phyloP scores from a whole-genome alignment of 1,140 invertebrate genomes.

The Potamilus streckersoni region DNA sequence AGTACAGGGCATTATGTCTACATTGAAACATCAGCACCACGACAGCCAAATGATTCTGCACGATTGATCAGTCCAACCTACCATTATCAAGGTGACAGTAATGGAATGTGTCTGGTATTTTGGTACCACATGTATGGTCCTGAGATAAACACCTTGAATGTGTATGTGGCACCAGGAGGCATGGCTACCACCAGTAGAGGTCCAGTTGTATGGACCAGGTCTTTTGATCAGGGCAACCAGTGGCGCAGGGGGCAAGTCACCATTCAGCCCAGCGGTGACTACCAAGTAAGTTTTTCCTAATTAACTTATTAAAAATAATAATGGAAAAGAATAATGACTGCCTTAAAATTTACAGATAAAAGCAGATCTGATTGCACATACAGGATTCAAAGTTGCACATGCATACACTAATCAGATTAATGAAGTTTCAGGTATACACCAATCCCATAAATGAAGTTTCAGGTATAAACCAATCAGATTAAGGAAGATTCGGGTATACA shows the following conservation, averaged over 20 bases:
- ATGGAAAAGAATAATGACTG: too few species aligned
- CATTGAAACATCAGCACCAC: conserved; percentile 35
- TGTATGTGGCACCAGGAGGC: conserved; percentile 41
- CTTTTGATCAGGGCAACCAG: conserved; percentile 38
- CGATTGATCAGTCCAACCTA: conserved; percentile 73
- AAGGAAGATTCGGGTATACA: too few species aligned
- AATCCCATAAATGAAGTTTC: too few species aligned
- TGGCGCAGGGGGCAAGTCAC: conserved; percentile 39
- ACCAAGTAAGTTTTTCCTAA: conserved; percentile 37
- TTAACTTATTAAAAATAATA: background rate
- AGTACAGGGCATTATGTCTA: conserved; percentile 26
- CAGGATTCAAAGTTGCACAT: too few species aligned
- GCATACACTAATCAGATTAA: too few species aligned
- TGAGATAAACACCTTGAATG: conserved; percentile 51
- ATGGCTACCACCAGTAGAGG: conserved; percentile 2
- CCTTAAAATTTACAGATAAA: too few species aligned
- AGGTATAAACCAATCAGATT: too few species aligned
- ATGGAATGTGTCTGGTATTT: conserved; percentile 44
- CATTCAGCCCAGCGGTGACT: conserved; percentile 30
- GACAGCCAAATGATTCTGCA: conserved; percentile 72
- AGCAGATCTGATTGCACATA: too few species aligned
- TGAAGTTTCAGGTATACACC: too few species aligned
- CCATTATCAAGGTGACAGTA: conserved; percentile 30
- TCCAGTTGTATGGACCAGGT: conserved; percentile 29
- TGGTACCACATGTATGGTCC: conserved; percentile 62